These are phyloP conservation scores for Melanotaenia trifasciata DNA, from an alignment of 2,797 vertebrate species.

Conservation along the genomic window DNA sequence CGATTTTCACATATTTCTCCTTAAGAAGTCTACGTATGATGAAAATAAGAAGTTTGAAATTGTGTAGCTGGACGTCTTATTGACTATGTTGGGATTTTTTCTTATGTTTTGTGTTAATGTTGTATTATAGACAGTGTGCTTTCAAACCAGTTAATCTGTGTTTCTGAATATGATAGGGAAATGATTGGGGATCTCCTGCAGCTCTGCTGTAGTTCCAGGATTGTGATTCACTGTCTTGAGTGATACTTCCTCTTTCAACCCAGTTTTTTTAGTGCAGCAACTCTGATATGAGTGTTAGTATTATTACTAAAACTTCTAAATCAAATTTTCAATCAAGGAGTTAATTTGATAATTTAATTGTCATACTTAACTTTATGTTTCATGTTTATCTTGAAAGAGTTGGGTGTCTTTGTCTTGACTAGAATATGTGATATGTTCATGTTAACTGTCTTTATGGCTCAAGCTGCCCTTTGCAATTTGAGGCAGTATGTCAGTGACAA, in stretches of 20 bases:
- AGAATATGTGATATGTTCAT: conserved; percentile 29
- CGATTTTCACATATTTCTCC: not conserved
- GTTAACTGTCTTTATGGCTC: conserved; percentile 33
- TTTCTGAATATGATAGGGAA: conserved; percentile 1
- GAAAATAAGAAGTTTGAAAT: not conserved
- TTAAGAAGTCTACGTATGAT: not conserved
- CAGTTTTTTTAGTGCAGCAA: conserved; percentile 16
- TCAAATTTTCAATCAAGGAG: not conserved
- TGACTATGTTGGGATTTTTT: not conserved
- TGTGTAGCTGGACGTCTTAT: not conserved
- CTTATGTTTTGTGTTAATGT: not conserved
- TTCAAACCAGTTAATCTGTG: not conserved
- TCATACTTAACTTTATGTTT: not conserved
- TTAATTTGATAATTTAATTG: conserved; percentile 5
- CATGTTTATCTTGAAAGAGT: not conserved
- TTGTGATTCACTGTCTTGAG: conserved; percentile 69
- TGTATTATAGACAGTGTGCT: not conserved
- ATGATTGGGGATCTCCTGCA: not conserved
- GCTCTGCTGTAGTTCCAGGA: conserved; percentile 19
- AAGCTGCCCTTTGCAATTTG: conserved; percentile 38
- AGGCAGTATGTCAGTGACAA: conserved; percentile 11
- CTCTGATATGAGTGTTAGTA: conserved; percentile 6
- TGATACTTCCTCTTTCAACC: conserved; percentile 63
- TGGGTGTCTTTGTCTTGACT: conserved; percentile 1
- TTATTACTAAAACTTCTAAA: not conserved